These are phyloP conservation scores for Arctocebus calabarensis DNA, from an alignment of 2,797 vertebrate species.

Conservation along the genomic window DNA sequence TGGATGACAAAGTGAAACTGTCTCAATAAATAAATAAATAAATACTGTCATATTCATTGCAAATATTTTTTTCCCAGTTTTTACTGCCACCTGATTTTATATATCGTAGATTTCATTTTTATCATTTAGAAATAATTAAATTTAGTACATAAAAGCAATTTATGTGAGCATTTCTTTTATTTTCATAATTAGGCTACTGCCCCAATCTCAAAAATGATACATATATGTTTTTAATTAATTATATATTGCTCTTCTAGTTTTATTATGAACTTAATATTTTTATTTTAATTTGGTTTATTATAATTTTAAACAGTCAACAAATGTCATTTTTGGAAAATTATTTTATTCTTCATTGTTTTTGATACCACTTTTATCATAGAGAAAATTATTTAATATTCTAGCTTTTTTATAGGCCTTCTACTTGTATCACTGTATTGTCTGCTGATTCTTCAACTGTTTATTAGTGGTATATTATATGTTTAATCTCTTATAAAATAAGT, in stretches of 20 bases:
- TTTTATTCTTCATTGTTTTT: constrained; percentile 10
- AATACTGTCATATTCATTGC: neutral
- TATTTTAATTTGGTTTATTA: neutral
- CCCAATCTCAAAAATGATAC: neutral
- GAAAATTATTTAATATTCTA: neutral
- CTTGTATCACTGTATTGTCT: neutral
- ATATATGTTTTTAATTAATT: neutral
- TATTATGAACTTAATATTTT: neutral
- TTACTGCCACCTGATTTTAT: neutral
- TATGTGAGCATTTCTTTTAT: neutral
- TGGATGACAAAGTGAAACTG: too few relatives aligned
- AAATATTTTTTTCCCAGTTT: neutral
- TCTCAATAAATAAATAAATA: too few relatives aligned
- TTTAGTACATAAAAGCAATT: neutral
- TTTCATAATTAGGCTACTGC: neutral
- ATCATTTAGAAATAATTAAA: constrained; percentile 37
- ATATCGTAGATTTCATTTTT: neutral
- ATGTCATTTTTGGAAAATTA: neutral
- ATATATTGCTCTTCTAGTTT: constrained; percentile 1
- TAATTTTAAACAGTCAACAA: neutral
- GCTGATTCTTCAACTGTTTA: neutral
- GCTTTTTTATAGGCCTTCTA: neutral
- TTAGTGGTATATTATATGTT: neutral
- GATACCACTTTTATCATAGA: neutral
- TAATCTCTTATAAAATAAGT: neutral